These are phyloP conservation scores for Macrocentrus cingulum DNA, from an alignment of 1,140 invertebrate species.

Conservation along the genomic window DNA sequence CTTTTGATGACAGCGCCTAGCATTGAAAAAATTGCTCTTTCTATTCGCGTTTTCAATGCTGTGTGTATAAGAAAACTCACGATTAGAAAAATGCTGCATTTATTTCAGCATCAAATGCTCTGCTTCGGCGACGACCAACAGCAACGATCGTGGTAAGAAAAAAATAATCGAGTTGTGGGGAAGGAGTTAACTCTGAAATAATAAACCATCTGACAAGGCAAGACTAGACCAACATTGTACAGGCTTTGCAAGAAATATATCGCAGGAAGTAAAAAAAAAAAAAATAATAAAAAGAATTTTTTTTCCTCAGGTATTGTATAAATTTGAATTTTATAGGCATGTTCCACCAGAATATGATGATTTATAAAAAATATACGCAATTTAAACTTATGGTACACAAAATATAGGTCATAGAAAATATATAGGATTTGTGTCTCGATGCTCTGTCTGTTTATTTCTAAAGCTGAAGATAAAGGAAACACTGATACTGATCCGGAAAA, in stretches of 20 bases:
- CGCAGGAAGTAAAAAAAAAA: not conserved
- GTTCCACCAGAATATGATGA: too few relatives aligned
- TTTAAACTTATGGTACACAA: not conserved
- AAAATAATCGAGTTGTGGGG: not conserved
- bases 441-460: not conserved
- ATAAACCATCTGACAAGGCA: not conserved
- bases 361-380: too few relatives aligned
- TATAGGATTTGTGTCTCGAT: not conserved
- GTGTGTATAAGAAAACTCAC: too few relatives aligned
- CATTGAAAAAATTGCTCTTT: not conserved
- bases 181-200: slow-evolving; percentile 3
- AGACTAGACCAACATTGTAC: not conserved
- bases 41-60: too few relatives aligned
- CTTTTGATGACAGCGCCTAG: slow-evolving; percentile 40
- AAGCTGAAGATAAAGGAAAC: not conserved
- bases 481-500: not conserved
- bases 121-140: not conserved
- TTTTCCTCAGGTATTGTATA: not conserved
- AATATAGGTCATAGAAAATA: not conserved
- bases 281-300: not conserved
- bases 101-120: not conserved
- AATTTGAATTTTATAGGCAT: not conserved
- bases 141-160: not conserved
- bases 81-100: too few relatives aligned
- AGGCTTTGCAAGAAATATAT: not conserved